These are phyloP conservation scores for Maniola hyperantus DNA, from an alignment of 2,888 invertebrate genomes.

Conservation along the genomic window DNA sequence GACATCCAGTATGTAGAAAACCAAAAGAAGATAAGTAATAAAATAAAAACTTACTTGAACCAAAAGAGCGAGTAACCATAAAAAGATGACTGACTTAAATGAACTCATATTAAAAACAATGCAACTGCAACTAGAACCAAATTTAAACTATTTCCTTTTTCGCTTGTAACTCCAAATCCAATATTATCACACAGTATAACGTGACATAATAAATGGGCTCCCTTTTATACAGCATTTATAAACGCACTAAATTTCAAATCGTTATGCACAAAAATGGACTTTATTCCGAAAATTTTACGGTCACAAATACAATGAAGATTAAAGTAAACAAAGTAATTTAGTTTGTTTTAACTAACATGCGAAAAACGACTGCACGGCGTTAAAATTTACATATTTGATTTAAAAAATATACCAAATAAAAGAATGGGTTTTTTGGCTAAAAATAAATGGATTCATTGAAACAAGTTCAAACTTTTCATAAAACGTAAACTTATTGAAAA, in stretches of 20 bases:
- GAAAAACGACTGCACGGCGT: not conserved
- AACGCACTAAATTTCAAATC: not conserved
- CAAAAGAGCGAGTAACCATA: not conserved
- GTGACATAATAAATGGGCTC: not conserved
- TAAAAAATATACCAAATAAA: not conserved
- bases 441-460: not conserved
- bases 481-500: no score
- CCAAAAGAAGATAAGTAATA: not conserved
- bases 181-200: not conserved
- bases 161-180: not conserved
- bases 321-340: not conserved
- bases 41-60: conserved; percentile 9
- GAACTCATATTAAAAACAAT: not conserved
- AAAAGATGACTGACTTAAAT: not conserved
- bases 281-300: not conserved
- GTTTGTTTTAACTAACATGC: conserved; percentile 3
- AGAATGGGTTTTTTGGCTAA: not conserved
- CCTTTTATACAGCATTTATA: not conserved
- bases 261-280: not conserved
- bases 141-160: not conserved
- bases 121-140: not conserved
- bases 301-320: not conserved
- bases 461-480: no score
- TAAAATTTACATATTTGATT: not conserved
- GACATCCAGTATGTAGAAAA: no score